Conservation (phyloP, 2,797 vertebrate genomes). For the Sebastes baramenuke region DNA sequence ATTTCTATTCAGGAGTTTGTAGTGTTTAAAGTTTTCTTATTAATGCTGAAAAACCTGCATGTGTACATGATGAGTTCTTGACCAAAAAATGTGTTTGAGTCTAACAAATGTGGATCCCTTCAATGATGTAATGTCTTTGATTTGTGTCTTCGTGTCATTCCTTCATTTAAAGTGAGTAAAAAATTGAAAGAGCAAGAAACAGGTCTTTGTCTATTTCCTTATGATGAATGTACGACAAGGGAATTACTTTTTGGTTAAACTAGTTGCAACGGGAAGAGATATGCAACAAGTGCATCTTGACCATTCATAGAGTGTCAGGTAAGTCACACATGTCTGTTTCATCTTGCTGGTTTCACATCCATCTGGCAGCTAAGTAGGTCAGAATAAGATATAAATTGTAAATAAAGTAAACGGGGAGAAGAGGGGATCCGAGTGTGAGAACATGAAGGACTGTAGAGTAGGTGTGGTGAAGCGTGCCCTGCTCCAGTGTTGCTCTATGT, state of each 20-base stretch:
- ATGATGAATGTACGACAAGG: background rate
- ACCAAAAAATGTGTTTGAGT: constrained; percentile 4
- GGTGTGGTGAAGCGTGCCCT: constrained; percentile 21
- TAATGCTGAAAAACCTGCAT: background rate
- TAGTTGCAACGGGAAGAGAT: too few species aligned
- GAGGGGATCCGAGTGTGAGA: background rate
- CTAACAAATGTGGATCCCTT: background rate
- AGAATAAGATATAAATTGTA: background rate
- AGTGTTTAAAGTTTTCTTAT: constrained; percentile 9
- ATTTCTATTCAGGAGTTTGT: constrained; percentile 1
- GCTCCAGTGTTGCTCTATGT: constrained; percentile 81
- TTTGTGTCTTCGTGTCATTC: background rate
- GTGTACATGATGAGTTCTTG: constrained; percentile 3
- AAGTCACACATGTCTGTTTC: background rate
- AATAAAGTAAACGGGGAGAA: background rate
- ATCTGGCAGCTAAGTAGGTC: background rate
- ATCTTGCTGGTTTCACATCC: background rate
- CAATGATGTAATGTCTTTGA: background rate
- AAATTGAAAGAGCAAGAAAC: background rate
- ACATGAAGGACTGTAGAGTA: constrained; percentile 6
- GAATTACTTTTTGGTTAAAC: too few species aligned
- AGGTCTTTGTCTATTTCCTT: background rate
- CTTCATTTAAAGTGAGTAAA: background rate
- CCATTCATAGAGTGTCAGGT: background rate
- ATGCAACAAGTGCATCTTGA: background rate